Evolutionary conservation across 2,888 invertebrate species (phyloP).

Genomic region (Drosophila nr. fundita): DNA sequence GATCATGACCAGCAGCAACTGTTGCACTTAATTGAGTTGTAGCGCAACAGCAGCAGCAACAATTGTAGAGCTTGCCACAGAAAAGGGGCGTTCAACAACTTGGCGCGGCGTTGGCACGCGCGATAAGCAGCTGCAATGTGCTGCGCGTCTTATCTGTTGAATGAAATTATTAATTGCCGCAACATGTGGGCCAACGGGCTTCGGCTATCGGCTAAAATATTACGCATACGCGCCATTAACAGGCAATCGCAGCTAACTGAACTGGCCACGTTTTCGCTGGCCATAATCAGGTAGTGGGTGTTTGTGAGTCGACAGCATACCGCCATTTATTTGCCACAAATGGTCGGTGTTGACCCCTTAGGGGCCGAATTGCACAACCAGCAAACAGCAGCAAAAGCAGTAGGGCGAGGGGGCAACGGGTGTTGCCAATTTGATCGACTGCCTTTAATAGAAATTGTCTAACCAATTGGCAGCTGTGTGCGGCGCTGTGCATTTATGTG

Average conservation of each 20-base stretch:
- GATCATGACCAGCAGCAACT: constrained; percentile 60
- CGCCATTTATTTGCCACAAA: constrained; percentile 48
- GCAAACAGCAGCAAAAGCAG: constrained; percentile 17
- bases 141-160: constrained; percentile 54
- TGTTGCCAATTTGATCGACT: constrained; percentile 56
- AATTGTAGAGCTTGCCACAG: constrained; percentile 27
- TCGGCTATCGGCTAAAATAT: constrained; percentile 26
- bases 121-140: constrained; percentile 48
- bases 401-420: not conserved
- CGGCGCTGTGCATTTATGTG: constrained; percentile 39
- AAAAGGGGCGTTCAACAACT: constrained; percentile 47
- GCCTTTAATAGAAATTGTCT: constrained; percentile 64
- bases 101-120: constrained; percentile 45
- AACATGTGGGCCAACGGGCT: constrained; percentile 47
- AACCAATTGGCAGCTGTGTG: constrained; percentile 62
- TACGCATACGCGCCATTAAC: constrained; percentile 44
- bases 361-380: constrained; percentile 56
- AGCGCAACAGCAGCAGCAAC: constrained; percentile 5
- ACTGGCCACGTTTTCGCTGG: constrained; percentile 4
- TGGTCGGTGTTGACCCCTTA: constrained; percentile 70
- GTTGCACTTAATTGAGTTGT: constrained; percentile 58
- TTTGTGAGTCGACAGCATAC: constrained; percentile 19
- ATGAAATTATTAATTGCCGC: constrained; percentile 72
- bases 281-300: constrained; percentile 50
- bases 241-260: constrained; percentile 4